Percentiles rank a stretch among this genome's conserved stretches.
phyloP scores from a whole-genome alignment of 2,888 invertebrate species.

The Teinopalpus imperialis region DNA sequence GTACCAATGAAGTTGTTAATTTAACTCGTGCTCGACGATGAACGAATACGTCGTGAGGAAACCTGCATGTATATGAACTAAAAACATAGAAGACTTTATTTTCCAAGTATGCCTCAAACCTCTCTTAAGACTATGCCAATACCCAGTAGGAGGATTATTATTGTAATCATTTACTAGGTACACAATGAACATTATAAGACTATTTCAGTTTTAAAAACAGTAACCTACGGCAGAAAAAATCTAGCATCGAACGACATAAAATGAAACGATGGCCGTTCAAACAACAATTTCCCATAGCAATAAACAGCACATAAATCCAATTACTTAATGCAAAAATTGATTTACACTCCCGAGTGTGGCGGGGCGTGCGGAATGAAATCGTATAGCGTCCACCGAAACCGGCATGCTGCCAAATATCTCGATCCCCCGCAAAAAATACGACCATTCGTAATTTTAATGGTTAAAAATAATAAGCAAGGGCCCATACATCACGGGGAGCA shows the following conservation, averaged over 20 bases:
- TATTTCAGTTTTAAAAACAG: no score
- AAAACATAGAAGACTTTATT: no score
- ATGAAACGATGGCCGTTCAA: constrained; percentile 53
- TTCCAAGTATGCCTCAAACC: no score
- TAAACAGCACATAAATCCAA: constrained; percentile 77
- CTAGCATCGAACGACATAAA: constrained; percentile 20
- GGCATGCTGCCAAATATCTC: constrained; percentile 68
- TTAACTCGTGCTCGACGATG: no score
- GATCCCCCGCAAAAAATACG: constrained; percentile 50
- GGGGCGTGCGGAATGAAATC: constrained; percentile 62
- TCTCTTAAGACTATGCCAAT: no score
- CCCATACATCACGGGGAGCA: constrained; percentile 59
- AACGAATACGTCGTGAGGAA: no score
- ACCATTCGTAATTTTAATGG: constrained; percentile 74
- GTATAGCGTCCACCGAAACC: constrained; percentile 50
- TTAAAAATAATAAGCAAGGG: constrained; percentile 69
- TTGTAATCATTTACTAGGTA: no score
- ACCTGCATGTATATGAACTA: no score
- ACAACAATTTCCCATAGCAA: constrained; percentile 68
- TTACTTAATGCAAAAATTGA: constrained; percentile 78
- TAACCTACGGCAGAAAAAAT: no score
- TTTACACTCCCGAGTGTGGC: constrained; percentile 55
- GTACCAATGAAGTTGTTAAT: no score
- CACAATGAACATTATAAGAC: no score
- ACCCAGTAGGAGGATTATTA: no score